Evolutionary conservation across 2,888 invertebrate species (phyloP).

Genomic region (Podotricha telesiphe): DNA sequence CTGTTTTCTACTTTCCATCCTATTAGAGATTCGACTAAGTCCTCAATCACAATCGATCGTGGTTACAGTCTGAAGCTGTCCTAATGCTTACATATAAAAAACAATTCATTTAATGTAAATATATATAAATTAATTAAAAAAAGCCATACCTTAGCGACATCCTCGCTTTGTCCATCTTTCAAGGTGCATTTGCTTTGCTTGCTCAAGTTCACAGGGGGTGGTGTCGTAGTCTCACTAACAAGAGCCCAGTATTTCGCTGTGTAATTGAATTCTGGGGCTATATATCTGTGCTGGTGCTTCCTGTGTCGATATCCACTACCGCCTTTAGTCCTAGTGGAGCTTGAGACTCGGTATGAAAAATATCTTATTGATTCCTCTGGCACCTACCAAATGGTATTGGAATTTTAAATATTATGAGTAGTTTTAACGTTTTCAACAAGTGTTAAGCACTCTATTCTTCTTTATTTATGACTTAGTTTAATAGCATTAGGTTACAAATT

Average conservation of each 20-base stretch:
- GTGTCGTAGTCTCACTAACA: constrained; percentile 72
- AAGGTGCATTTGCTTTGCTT: constrained; percentile 75
- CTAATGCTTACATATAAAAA: no score
- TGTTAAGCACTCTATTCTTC: no score
- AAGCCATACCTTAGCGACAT: constrained; percentile 68
- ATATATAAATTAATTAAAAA: not conserved
- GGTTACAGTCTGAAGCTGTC: no score
- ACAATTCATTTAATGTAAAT: no score
- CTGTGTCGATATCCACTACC: constrained; percentile 69
- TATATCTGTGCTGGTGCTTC: constrained; percentile 76
- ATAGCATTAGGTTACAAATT: no score
- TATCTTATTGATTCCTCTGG: constrained; percentile 71
- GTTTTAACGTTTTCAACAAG: no score
- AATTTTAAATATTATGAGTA: no score
- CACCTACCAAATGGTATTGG: constrained; percentile 53
- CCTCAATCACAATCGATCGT: no score
- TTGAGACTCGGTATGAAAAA: constrained; percentile 79
- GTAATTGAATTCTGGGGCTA: constrained; percentile 77
- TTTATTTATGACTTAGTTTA: no score
- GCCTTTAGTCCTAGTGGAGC: constrained; percentile 75
- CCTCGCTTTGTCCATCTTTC: constrained; percentile 72
- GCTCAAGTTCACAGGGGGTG: constrained; percentile 58
- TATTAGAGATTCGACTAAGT: no score
- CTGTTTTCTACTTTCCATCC: no score
- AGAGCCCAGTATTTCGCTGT: constrained; percentile 78